Evolutionary conservation across 2,797 vertebrate species (phyloP).

Genomic region (Tokudaia tokunoshimensis): DNA sequence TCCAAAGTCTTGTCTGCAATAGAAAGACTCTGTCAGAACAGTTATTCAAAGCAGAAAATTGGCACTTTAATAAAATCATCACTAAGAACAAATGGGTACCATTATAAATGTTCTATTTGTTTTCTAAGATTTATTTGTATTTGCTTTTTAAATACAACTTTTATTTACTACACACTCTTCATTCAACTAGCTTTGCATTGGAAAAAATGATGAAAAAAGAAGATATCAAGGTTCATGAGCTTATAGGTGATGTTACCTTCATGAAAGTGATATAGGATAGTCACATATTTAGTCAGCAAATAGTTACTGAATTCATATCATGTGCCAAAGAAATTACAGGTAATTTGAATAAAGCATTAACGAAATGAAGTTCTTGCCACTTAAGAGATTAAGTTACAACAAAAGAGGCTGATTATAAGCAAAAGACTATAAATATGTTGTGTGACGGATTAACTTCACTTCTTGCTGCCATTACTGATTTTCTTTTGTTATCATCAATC

Average conservation of each 20-base stretch:
- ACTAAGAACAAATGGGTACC: not conserved
- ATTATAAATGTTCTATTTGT: slow-evolving; percentile 2
- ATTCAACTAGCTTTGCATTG: not conserved
- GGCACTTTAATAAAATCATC: not conserved
- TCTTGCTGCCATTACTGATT: not conserved
- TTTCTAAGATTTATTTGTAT: not conserved
- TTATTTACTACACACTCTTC: not conserved
- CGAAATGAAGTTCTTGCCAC: not conserved
- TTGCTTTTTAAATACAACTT: not conserved
- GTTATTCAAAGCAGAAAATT: slow-evolving; percentile 31
- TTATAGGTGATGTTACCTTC: not conserved
- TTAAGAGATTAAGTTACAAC: not conserved
- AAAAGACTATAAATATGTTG: not conserved
- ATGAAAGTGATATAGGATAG: not conserved
- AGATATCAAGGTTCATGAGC: not conserved
- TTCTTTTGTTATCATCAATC: not conserved
- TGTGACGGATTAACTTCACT: not conserved
- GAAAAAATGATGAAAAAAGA: not conserved
- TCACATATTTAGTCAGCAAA: not conserved
- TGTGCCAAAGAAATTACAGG: not conserved
- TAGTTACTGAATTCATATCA: not conserved
- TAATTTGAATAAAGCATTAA: not conserved
- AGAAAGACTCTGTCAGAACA: slow-evolving; percentile 20
- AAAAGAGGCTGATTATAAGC: not conserved
- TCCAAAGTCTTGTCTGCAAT: not conserved